Percentiles rank a stretch among this genome's conserved stretches.
Conservation (phyloP, 2,797 vertebrate genomes). For the Enteromius mattozi region DNA sequence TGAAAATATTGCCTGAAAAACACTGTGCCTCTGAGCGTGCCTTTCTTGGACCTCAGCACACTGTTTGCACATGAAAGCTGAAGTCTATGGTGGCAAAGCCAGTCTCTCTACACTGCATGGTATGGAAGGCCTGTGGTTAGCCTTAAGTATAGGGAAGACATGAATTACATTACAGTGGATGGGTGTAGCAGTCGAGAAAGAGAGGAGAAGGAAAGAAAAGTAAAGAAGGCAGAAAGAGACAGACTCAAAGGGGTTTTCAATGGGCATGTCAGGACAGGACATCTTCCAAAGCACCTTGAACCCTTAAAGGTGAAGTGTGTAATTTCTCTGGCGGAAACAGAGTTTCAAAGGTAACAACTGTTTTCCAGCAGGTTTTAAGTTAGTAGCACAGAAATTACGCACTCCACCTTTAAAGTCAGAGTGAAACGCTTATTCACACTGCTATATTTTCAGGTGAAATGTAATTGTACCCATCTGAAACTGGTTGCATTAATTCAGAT, state of each 20-base stretch:
- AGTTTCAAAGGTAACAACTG: constrained; percentile 3
- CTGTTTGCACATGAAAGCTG: constrained; percentile 53
- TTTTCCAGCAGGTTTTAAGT: neutral
- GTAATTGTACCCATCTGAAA: neutral
- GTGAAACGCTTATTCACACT: neutral
- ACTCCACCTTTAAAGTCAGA: neutral
- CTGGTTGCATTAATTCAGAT: too few relatives aligned
- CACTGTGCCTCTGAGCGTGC: constrained; percentile 28
- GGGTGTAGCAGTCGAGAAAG: constrained; percentile 49
- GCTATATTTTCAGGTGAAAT: neutral
- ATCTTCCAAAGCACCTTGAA: constrained; percentile 11
- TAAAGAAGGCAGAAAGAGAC: constrained; percentile 24
- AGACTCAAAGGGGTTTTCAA: constrained; percentile 13
- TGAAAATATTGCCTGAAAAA: constrained; percentile 19
- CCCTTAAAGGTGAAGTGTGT: constrained; percentile 14
- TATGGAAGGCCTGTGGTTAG: constrained; percentile 56
- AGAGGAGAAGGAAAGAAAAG: constrained; percentile 17
- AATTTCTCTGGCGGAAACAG: neutral
- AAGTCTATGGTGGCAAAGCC: constrained; percentile 42
- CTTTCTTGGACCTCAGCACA: constrained; percentile 40
- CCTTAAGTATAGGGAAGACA: constrained; percentile 58
- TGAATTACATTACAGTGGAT: constrained; percentile 50
- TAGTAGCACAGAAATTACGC: neutral
- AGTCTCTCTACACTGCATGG: constrained; percentile 46
- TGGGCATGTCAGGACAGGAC: constrained; percentile 31